Conservation (phyloP, 1,140 invertebrate species). For the Eubasilissa regina region DNA sequence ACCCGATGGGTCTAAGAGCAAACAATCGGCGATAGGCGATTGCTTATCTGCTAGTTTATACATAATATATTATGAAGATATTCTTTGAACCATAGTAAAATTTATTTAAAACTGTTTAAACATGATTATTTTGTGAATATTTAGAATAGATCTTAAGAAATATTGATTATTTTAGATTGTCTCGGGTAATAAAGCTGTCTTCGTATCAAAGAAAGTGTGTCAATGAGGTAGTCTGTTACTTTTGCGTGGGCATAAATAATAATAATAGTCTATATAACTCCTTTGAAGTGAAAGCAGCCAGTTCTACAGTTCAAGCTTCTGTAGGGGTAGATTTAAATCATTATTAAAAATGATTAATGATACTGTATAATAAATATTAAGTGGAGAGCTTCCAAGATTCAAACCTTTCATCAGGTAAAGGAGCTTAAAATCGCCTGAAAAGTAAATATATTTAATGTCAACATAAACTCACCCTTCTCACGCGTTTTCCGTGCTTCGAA, state of each 20-base stretch:
- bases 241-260: constrained; percentile 15
- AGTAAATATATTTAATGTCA: constrained; percentile 7
- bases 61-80: too few relatives aligned
- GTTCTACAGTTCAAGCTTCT: neutral
- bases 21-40: too few relatives aligned
- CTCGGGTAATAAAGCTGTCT: too few relatives aligned
- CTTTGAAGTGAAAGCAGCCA: constrained; percentile 6
- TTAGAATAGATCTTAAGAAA: too few relatives aligned
- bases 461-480: neutral
- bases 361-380: constrained; percentile 28
- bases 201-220: too few relatives aligned
- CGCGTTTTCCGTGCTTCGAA: too few relatives aligned
- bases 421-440: neutral
- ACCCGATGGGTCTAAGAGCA: too few relatives aligned
- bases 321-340: constrained; percentile 26
- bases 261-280: neutral
- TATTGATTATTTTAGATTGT: too few relatives aligned
- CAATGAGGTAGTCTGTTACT: neutral
- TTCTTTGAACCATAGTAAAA: too few relatives aligned
- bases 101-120: too few relatives aligned
- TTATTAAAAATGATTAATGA: constrained; percentile 24
- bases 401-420: neutral
- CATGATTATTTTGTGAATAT: too few relatives aligned
- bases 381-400: neutral
- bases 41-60: too few relatives aligned